Evolutionary conservation across 1,140 invertebrate genomes (phyloP), one percentile per base, ranked within the genome.

Genomic region (Pararge aegeria): DNA sequence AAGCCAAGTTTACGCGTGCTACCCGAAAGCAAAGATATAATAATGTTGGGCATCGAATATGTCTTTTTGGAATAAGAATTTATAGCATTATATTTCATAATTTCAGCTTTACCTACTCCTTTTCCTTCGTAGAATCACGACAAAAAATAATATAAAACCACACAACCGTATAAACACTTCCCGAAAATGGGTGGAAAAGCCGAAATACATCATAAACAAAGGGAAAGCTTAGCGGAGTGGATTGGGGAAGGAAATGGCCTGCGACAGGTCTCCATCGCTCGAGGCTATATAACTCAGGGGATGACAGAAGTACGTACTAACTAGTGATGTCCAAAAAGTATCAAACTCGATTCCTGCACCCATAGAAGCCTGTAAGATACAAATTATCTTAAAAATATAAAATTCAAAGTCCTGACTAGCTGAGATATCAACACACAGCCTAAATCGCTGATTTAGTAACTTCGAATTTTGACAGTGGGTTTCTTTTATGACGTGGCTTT

Each of bases 231-330:
- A 53, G 57, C 52, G 24, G 54, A 72, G 66, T 66, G 66, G 58
- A 70, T 66, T 54, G 59, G 56, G 54, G 65, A 56, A 63, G 66
- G 64, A 67, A 72, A 75, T 64, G 53, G 69, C 58, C 52, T 63
- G 59, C 64, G 60, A 69, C 63, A 61, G 64, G 59, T 51, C 65
- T 38, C 55, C 61, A 55, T 58, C 54, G 59, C 63, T 63, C 52
- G 40, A 24, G 55, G 49, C 52, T 44, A 49, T 63, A 63, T 66
- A 68, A 66, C 64, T 66, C 52, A 30, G 46, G 20, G 51, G 40
- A 44, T 30, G 20, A 61, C 53, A 27, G 21, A 24, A 10, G 15
- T 12, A 20, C 12, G 4, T 37, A 37, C 15, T 4, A n/a, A 12
- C 1, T 61, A 55, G 58, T 54, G 58, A 61, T 38, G 58, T 3